phyloP scores from a whole-genome alignment of 2,113 vertebrate genomes.

The Vulpes ferrilata region DNA sequence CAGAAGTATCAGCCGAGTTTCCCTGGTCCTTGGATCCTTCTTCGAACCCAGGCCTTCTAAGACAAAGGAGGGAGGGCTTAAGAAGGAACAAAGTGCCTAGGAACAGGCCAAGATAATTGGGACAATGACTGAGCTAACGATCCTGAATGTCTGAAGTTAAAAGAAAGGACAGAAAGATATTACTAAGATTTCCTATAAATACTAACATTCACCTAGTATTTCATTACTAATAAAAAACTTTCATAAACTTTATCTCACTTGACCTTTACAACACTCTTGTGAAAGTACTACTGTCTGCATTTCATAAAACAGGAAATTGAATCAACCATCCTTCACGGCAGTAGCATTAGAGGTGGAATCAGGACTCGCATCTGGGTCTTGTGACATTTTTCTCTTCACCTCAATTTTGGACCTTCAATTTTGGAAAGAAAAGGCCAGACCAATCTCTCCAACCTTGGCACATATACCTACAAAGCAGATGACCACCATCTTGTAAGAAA shows the following conservation, averaged over 20 bases:
- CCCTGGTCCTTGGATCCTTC: background rate
- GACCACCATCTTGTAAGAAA: background rate
- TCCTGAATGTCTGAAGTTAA: background rate
- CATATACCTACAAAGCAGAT: background rate
- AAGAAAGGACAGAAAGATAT: constrained; percentile 33
- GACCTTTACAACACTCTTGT: background rate
- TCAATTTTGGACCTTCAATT: background rate
- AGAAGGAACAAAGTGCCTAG: background rate
- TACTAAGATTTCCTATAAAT: background rate
- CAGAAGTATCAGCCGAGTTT: background rate
- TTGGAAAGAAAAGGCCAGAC: background rate
- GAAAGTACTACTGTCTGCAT: background rate
- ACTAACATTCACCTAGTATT: background rate
- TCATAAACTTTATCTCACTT: background rate
- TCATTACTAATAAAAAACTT: background rate
- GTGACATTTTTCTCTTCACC: background rate
- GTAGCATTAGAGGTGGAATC: background rate
- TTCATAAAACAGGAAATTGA: background rate
- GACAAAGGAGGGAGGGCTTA: background rate
- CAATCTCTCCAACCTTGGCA: background rate
- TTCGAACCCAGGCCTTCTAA: background rate
- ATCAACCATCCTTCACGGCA: background rate
- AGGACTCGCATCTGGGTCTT: background rate
- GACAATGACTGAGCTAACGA: background rate
- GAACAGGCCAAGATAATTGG: background rate